phyloP scores from a whole-genome alignment of 2,888 invertebrate genomes.

The Pogonocherus hispidulus region DNA sequence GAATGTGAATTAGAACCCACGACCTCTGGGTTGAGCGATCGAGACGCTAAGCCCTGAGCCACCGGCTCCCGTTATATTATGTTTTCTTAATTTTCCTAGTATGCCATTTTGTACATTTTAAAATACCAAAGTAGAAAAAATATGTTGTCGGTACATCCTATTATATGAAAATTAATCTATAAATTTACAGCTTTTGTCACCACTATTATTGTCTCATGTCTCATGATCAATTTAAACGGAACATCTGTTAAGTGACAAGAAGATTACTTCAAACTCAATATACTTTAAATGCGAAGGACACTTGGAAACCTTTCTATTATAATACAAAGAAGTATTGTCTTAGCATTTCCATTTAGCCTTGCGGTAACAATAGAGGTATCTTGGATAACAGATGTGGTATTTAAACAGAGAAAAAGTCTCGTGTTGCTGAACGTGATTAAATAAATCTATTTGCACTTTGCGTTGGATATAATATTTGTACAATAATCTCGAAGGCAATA shows the following conservation, averaged over 20 bases:
- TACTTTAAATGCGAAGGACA: slow-evolving; percentile 3
- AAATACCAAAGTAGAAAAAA: too few species aligned
- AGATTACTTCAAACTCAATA: not conserved
- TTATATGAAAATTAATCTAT: too few species aligned
- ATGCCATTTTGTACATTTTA: too few species aligned
- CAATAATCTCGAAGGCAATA: not conserved
- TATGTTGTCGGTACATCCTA: too few species aligned
- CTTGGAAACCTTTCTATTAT: not conserved
- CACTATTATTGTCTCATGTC: too few species aligned
- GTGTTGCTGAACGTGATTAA: slow-evolving; percentile 13
- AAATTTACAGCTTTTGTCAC: too few species aligned
- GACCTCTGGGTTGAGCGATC: too few species aligned
- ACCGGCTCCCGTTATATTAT: too few species aligned
- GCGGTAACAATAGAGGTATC: not conserved
- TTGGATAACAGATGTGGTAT: not conserved
- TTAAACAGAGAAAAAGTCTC: not conserved
- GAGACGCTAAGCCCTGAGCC: too few species aligned
- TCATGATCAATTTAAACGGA: too few species aligned
- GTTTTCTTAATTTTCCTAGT: too few species aligned
- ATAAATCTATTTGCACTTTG: slow-evolving; percentile 5
- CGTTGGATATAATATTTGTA: not conserved
- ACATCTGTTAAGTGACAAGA: not conserved
- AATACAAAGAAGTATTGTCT: not conserved
- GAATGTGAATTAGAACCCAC: too few species aligned
- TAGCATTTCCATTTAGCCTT: not conserved